Percentiles rank a stretch among this genome's conserved stretches.
Conservation (phyloP, 1,140 invertebrate species). For the Oscheius sp. region DNA sequence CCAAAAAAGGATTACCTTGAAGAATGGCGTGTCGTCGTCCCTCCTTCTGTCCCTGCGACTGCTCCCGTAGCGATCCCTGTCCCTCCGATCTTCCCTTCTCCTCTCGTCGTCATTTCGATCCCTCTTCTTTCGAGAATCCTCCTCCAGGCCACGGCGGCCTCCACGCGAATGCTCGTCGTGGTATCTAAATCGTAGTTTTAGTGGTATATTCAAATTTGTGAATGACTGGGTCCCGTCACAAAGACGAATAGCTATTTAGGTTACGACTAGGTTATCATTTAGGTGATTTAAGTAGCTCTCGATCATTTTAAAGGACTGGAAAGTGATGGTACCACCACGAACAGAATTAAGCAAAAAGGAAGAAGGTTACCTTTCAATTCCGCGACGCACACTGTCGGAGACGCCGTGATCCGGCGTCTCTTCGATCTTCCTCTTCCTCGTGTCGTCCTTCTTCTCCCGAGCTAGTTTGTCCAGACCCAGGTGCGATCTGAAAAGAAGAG, state of each 20-base stretch:
- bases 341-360: slow-evolving; percentile 15
- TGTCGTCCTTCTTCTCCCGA: slow-evolving; percentile 57
- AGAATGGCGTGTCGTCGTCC: slow-evolving; percentile 60
- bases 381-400: slow-evolving; percentile 38
- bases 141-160: slow-evolving; percentile 34
- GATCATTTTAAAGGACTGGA: slow-evolving; percentile 71
- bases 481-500: slow-evolving; percentile 66
- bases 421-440: slow-evolving; percentile 37
- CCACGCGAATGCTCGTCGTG: slow-evolving; percentile 44
- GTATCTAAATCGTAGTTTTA: not conserved
- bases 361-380: slow-evolving; percentile 41
- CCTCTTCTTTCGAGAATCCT: slow-evolving; percentile 2
- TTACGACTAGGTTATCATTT: slow-evolving; percentile 49
- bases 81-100: slow-evolving; percentile 26
- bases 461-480: slow-evolving; percentile 85
- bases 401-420: slow-evolving; percentile 44
- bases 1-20: slow-evolving; percentile 3
- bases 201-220: not conserved
- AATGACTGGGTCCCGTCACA: too few relatives aligned
- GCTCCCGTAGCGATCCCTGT: slow-evolving; percentile 56
- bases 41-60: slow-evolving; percentile 57
- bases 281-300: slow-evolving; percentile 43
- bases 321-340: slow-evolving; percentile 60
- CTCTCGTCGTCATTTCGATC: slow-evolving; percentile 14
- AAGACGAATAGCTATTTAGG: not conserved